Percentiles rank a stretch among this genome's conserved stretches.
Evolutionary conservation across 2,888 invertebrate species (phyloP).

Genomic region (Ormyrus pomaceus): DNA sequence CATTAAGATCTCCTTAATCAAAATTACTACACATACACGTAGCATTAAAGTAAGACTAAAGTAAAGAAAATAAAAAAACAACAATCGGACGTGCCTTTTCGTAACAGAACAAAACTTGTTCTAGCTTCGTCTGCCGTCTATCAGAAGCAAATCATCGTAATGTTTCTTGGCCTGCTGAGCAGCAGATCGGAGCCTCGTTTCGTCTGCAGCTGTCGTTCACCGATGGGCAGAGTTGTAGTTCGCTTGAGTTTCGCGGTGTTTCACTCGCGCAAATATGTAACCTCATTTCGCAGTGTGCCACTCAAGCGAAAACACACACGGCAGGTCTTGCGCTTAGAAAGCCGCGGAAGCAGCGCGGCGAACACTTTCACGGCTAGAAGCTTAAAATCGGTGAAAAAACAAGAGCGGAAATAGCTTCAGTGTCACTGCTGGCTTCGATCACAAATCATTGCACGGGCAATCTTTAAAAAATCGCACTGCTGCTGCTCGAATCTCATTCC

Average conservation of each 20-base stretch:
- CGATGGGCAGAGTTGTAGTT: background rate
- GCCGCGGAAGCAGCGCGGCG: no score
- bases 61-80: background rate
- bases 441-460: no score
- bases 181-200: background rate
- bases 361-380: no score
- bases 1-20: no score
- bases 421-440: no score
- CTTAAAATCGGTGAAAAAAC: no score
- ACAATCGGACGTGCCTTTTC: slow-evolving; percentile 35
- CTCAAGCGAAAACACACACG: background rate
- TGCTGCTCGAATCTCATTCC: no score
- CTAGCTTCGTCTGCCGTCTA: background rate
- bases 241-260: slow-evolving; percentile 12
- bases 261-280: slow-evolving; percentile 23
- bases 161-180: background rate
- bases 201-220: background rate
- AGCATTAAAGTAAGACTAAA: background rate
- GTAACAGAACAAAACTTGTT: slow-evolving; percentile 10
- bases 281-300: slow-evolving; percentile 42
- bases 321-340: no score
- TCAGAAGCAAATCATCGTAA: slow-evolving; percentile 12
- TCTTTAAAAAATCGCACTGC: no score
- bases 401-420: no score
- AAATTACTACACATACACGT: no score